These are phyloP conservation scores for Pseudorectes ferrugineus DNA, from an alignment of 2,113 vertebrate species.

Conservation along the genomic window DNA sequence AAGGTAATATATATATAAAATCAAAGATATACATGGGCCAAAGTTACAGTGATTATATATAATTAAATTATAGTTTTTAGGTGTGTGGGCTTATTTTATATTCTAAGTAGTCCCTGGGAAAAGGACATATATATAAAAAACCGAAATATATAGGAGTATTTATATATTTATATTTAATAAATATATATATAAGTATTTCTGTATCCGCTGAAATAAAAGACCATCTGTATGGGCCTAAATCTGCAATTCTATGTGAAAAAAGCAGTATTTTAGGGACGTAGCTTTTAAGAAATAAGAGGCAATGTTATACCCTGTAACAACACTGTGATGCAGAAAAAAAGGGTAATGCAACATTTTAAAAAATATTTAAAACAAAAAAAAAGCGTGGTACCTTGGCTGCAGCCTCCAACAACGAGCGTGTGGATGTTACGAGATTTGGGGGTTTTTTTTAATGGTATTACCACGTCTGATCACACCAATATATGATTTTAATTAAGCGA, in stretches of 20 bases:
- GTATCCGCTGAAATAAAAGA: not conserved
- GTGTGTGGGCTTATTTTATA: not conserved
- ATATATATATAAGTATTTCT: not conserved
- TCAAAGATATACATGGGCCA: not conserved
- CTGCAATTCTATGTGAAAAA: not conserved
- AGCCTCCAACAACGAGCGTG: not conserved
- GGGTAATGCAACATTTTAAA: not conserved
- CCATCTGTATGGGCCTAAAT: not conserved
- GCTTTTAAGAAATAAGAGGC: not conserved
- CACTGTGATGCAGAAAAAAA: not conserved
- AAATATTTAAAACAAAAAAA: not conserved
- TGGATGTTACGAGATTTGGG: not conserved
- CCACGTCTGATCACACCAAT: not conserved
- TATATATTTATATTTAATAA: not conserved
- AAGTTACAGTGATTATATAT: not conserved
- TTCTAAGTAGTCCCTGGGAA: not conserved
- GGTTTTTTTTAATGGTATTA: not conserved
- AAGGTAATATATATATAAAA: constrained; percentile 38
- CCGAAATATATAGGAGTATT: not conserved
- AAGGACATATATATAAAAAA: not conserved
- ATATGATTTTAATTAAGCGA: not conserved
- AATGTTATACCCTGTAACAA: not conserved
- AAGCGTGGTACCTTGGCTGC: not conserved
- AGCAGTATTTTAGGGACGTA: not conserved
- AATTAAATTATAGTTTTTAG: not conserved